Evolutionary conservation across 2,113 vertebrate species (phyloP), one percentile per base, ranked within the genome.

Genomic region (Abramis brama): DNA sequence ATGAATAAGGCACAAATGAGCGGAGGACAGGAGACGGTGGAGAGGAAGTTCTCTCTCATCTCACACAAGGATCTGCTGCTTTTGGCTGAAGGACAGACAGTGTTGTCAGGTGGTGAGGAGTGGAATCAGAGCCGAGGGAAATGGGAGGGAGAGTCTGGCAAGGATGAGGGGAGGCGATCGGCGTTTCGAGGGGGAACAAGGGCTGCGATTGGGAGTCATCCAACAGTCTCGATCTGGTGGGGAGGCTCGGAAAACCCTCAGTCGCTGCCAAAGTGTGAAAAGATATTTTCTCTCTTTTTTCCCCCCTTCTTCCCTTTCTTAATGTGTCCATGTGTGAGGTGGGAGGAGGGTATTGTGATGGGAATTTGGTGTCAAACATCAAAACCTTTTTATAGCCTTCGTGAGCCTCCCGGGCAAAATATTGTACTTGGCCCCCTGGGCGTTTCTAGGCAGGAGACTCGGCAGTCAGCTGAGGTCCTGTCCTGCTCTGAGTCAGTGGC

Each of bases 331-430:
- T 83, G 77, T 84, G 86, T 88, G 76, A 76, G 79, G 77, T 17
- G 45, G 47, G 82, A 77, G 84, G 85, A 79, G 93, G 92, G 78
- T 77, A 86, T 83, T 90, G 86, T 81, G 91, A 93, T 93, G 94
- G 94, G 95, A 93, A 91, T 89, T 94, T 92, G 86, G 92, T 92
- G 95, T 95, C 93, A 95, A 95, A 94, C 95, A 96, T 95, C 94
- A 93, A 93, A 93, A 96, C 94, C 95, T 97, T 97, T 96, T 97
- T 96, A 96, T 96, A 97, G 95, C 88, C 93, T 91, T 94, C 90
- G 94, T 93, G 94, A 94, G 94, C 92, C 92, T 97, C 94, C 93
- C 87, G 94, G 94, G 94, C 94, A 95, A 97, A 96, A 96, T 97
- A 96, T 95, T 96, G 93, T 95, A 95, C 92, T 96, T 95, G 94